These are phyloP conservation scores for Lasiurus cinereus DNA, from an alignment of 2,113 vertebrate genomes.

Conservation along the genomic window DNA sequence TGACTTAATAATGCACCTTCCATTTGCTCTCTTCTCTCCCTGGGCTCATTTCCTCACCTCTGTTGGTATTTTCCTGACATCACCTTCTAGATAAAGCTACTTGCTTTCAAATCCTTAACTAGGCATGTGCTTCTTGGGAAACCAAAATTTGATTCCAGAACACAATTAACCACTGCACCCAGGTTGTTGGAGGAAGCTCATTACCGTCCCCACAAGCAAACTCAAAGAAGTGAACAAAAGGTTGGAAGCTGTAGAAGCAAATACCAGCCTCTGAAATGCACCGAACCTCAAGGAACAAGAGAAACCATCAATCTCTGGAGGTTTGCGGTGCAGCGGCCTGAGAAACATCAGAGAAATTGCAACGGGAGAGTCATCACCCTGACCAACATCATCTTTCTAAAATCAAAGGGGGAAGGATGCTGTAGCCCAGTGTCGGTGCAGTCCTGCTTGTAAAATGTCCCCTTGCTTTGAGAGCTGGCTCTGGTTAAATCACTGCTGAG, in stretches of 20 bases:
- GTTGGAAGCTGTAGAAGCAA: neutral
- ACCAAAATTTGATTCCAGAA: neutral
- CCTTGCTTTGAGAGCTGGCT: neutral
- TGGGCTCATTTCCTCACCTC: neutral
- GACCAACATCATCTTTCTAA: neutral
- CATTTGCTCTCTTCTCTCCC: neutral
- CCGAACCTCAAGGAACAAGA: slow-evolving; percentile 53
- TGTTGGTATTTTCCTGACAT: neutral
- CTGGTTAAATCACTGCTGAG: neutral
- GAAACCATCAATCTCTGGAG: slow-evolving; percentile 57
- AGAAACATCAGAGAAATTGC: slow-evolving; percentile 58
- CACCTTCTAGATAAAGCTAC: neutral
- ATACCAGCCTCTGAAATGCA: slow-evolving; percentile 65
- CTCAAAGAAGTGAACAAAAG: slow-evolving; percentile 11
- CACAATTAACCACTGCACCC: slow-evolving; percentile 31
- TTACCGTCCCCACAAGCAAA: neutral
- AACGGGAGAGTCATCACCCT: neutral
- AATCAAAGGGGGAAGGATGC: neutral
- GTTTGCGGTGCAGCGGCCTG: neutral
- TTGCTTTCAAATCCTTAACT: slow-evolving; percentile 14
- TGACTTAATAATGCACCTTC: neutral
- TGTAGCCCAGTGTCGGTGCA: rapidly evolving
- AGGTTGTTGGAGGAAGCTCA: neutral
- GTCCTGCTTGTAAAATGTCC: neutral
- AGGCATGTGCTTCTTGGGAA: neutral